phyloP scores from a whole-genome alignment of 2,113 vertebrate species.

The Otocyon megalotis region DNA sequence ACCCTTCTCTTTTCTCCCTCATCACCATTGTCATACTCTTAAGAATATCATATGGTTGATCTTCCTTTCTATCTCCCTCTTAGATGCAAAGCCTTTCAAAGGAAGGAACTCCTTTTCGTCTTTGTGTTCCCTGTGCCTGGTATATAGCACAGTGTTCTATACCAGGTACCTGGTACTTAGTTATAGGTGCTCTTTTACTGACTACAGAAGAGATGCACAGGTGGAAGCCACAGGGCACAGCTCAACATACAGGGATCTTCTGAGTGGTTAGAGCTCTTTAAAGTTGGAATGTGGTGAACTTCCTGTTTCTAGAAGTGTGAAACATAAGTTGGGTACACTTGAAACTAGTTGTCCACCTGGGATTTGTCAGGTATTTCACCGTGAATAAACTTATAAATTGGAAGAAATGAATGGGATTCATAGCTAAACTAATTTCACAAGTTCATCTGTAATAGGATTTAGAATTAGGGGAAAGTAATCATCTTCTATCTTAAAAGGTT shows the following conservation, averaged over 20 bases:
- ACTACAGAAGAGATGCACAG: neutral
- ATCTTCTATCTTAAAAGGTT: neutral
- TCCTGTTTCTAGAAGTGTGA: neutral
- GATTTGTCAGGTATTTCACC: neutral
- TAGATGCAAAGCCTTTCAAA: neutral
- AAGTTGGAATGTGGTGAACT: neutral
- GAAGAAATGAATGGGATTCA: neutral
- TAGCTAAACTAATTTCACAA: slow-evolving; percentile 22
- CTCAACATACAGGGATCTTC: neutral
- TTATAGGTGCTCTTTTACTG: neutral
- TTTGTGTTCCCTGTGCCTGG: neutral
- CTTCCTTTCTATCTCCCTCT: neutral
- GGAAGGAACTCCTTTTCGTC: neutral
- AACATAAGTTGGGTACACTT: neutral
- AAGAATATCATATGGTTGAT: neutral
- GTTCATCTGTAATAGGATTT: neutral
- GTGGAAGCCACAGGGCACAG: neutral
- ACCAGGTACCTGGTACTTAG: neutral
- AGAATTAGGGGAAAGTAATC: neutral
- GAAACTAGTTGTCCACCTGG: neutral
- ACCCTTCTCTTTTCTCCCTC: neutral
- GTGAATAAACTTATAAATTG: neutral
- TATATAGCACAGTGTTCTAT: neutral
- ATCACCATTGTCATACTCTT: neutral
- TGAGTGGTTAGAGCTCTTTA: neutral